Base-by-base conservation (phyloP, 64 coral and sea anemone genomes). In the Astreopora myriophthalma region DNA sequence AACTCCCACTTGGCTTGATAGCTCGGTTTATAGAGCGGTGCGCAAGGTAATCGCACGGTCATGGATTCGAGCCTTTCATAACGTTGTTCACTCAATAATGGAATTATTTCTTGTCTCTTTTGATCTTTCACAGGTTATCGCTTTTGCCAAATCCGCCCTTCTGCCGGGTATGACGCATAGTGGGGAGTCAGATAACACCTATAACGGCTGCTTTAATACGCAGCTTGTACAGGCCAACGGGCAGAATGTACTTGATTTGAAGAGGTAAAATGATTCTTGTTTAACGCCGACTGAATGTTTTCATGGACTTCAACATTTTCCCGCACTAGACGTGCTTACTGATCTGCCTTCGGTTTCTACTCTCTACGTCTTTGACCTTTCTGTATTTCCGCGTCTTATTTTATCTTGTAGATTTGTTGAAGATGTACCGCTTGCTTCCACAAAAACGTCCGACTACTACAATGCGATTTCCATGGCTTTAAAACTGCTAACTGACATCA, bases 171-270 rank as follows among this genome's bases (percentile, higher is more conserved):
- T 95, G 93, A 39, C 89, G 37, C 93, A 95, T 23, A 89, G 93
- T n/a, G 82, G 93, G 7, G 82, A 91, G 32, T 79, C 93, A 33
- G 93, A 95, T 70, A 73, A 84, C 23, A 95, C 93, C 0, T 95
- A 95, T 73, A 95, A 86, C 37, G 90, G 93, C 46, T 95, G 93
- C 40, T 84, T 95, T 66, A 95, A 95, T 46, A 89, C 93, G 8
- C 80, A 95, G 61, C 55, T 95, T 30, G 93, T 95, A 10, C 93
- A 95, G 27, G 93, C 87, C 1, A 95, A 89, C 23, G 63, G 88
- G 23, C 93, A 95, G 61, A 95, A 95, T 52, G 67, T 84, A 29
- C 87, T 84, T 5, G 87, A 90, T 6, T 64, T 95, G 14, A 85
- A 79, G 76, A 90, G 93, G 93, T 95, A 25, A 32, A 3, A 11